Percentiles rank a stretch among this genome's conserved stretches.
Conservation (phyloP, 64 coral and sea anemone species). For the Montipora capricornis region DNA sequence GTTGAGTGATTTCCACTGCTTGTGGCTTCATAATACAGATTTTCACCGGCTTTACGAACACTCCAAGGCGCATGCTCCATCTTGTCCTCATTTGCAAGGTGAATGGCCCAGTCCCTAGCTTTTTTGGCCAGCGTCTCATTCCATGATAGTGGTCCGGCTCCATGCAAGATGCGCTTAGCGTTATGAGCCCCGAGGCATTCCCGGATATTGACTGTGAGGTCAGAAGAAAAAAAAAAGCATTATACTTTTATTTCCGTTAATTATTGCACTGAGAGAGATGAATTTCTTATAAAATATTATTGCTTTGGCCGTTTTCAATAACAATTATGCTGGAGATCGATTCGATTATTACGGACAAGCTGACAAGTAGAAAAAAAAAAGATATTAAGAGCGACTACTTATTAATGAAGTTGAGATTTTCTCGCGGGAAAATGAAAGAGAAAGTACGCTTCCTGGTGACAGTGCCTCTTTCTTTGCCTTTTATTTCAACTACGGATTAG, state of each 20-base stretch:
- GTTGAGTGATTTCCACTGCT: neutral
- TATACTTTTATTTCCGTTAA: neutral
- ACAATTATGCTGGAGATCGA: no score
- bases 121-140: conserved; percentile 8
- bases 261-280: neutral
- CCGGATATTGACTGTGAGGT: neutral
- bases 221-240: neutral
- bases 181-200: conserved; percentile 47
- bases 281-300: no score
- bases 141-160: conserved; percentile 26
- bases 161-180: conserved; percentile 9
- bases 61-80: neutral
- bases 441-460: no score
- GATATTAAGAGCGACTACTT: no score
- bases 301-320: no score
- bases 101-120: conserved; percentile 45
- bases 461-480: no score
- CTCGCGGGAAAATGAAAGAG: no score
- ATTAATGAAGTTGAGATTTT: no score
- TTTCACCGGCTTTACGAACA: neutral
- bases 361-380: no score
- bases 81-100: neutral
- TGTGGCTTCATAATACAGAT: neutral
- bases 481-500: no score
- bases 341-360: no score